Evolutionary conservation across 2,888 invertebrate genomes (phyloP).

Genomic region (Hypolimnas misippus): DNA sequence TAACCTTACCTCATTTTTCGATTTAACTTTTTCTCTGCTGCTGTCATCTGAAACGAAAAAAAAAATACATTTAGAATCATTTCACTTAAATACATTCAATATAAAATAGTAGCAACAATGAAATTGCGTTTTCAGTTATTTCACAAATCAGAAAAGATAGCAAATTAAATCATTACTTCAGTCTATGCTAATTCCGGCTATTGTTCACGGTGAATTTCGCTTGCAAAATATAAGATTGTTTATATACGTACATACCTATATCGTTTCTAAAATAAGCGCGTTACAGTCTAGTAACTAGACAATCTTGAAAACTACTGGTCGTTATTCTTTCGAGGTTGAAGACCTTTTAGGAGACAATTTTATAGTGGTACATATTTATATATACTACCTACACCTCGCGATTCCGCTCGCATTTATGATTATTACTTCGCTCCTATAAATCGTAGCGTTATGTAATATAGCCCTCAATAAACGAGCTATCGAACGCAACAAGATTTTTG

Average conservation of each 20-base stretch:
- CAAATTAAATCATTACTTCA: constrained; percentile 8
- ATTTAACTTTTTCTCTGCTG: constrained; percentile 73
- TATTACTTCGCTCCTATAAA: no score
- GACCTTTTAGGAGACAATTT: constrained; percentile 30
- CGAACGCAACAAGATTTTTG: no score
- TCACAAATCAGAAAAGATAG: constrained; percentile 9
- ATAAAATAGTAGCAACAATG: neutral
- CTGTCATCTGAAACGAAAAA: constrained; percentile 78
- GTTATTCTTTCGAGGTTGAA: constrained; percentile 29
- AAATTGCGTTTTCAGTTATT: neutral
- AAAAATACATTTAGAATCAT: constrained; percentile 23
- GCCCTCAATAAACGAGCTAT: no score
- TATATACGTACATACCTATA: constrained; percentile 17
- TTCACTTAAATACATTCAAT: neutral
- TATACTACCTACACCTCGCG: no score
- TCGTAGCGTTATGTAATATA: no score
- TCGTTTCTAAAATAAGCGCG: constrained; percentile 31
- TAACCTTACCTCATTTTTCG: constrained; percentile 74
- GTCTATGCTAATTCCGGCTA: constrained; percentile 18
- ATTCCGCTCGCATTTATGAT: no score
- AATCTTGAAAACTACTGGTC: constrained; percentile 23
- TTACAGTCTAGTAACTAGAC: constrained; percentile 39
- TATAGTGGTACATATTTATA: neutral
- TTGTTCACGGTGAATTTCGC: constrained; percentile 30
- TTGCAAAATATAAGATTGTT: constrained; percentile 22